Percentiles rank a stretch among this genome's conserved stretches.
These are phyloP conservation scores for Calliphora vomitoria DNA, from an alignment of 2,888 invertebrate genomes.

Conservation along the genomic window DNA sequence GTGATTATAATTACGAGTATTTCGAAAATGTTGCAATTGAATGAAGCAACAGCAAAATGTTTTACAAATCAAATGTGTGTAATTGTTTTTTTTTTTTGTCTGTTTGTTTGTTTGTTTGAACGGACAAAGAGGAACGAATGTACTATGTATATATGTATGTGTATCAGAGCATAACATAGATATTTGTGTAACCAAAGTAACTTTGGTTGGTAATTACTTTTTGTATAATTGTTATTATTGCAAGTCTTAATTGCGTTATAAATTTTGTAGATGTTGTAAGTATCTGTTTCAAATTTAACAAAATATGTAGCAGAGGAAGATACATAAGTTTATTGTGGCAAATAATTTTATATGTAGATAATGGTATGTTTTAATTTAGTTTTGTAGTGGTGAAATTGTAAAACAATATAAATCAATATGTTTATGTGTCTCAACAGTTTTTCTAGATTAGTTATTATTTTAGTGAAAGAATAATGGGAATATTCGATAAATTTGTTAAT, in stretches of 20 bases:
- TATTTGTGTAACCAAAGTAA: conserved; percentile 8
- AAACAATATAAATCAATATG: too few relatives aligned
- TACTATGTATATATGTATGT: too few relatives aligned
- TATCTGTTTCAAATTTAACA: not conserved
- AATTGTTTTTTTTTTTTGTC: not conserved
- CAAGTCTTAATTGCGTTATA: not conserved
- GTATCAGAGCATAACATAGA: not conserved
- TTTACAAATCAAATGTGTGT: conserved; percentile 14
- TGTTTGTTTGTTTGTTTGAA: too few relatives aligned
- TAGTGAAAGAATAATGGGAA: too few relatives aligned
- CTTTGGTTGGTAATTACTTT: not conserved
- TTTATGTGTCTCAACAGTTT: too few relatives aligned
- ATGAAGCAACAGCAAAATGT: not conserved
- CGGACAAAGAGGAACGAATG: too few relatives aligned
- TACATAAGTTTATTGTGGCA: not conserved
- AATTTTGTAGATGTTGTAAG: not conserved
- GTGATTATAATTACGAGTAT: not conserved
- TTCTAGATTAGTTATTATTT: too few relatives aligned
- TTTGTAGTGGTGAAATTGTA: too few relatives aligned
- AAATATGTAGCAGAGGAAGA: too few relatives aligned
- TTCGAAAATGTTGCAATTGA: not conserved
- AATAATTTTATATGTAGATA: not conserved
- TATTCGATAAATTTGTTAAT: too few relatives aligned
- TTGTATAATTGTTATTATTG: conserved; percentile 8
- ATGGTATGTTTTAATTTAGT: too few relatives aligned